A percentile compares a stretch with the other conserved stretches of the same genome.
Conservation (phyloP, 2,888 invertebrate species). For the Spicauda simplicius region DNA sequence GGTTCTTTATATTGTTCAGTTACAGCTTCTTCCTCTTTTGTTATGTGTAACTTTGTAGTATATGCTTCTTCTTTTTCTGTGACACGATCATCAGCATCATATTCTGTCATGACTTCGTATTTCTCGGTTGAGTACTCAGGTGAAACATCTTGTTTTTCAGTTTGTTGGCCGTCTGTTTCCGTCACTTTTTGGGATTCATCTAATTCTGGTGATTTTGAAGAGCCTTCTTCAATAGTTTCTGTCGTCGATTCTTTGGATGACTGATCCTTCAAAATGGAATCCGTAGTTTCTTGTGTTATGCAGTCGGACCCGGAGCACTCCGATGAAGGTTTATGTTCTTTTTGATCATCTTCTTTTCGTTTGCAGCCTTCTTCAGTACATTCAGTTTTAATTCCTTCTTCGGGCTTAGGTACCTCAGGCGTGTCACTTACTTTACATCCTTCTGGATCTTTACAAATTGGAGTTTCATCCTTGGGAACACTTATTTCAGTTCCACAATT, state of each 20-base stretch:
- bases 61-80: conserved; percentile 20
- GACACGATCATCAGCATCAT: conserved; percentile 2
- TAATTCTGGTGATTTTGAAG: conserved; percentile 24
- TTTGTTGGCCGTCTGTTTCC: not conserved
- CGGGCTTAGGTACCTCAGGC: not conserved
- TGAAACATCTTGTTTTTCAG: conserved; percentile 13
- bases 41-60: conserved; percentile 32
- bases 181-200: conserved; percentile 18
- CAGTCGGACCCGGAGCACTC: conserved; percentile 57
- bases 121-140: conserved; percentile 10
- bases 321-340: conserved; percentile 47
- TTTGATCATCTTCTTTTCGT: conserved; percentile 52
- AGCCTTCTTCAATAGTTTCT: conserved; percentile 27
- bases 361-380: conserved; percentile 62
- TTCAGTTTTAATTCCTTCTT: conserved; percentile 46
- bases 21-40: conserved; percentile 35
- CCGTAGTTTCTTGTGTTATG: conserved; percentile 32
- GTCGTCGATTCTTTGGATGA: conserved; percentile 34
- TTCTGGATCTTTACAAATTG: conserved; percentile 15
- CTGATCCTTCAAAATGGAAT: conserved; percentile 28
- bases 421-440: conserved; percentile 5
- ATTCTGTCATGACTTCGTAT: conserved; percentile 11
- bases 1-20: conserved; percentile 37
- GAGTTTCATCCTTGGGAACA: conserved; percentile 5
- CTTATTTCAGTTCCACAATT: conserved; percentile 40